Evolutionary conservation across 2,888 invertebrate species (phyloP), one percentile per base, ranked within the genome.

Genomic region (Pantelozetes paolii): DNA sequence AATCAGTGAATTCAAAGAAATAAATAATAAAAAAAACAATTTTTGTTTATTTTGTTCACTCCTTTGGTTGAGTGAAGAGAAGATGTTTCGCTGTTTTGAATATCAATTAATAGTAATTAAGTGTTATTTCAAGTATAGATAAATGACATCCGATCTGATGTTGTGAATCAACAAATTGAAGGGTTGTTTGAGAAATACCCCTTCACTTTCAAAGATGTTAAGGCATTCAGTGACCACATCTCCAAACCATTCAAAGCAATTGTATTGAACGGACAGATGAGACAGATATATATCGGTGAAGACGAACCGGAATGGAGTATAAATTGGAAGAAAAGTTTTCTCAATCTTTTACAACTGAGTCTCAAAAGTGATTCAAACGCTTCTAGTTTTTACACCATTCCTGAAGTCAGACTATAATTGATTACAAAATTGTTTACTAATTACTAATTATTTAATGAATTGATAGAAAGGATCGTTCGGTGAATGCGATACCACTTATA

Each of bases 201-300:
- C 40, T 48, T 40, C 30, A 70, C 70, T 50, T 48, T 70, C 50
- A 40, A 30, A 30, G 30, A 70, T n/a, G 28, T n/a, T 3, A 40
- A 13, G 9, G 70, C 45, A 18, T 70, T 70, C 15, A 50, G 26
- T 48, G 45, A 70, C 8, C 36, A 28, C 23, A 42, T 70, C 5
- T 70, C 70, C 2, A 70, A 70, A 30, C 70, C 70, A 23, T 70
- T 70, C 45, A 70, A 50, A 70, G 70, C 50, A 3, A 23, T 70
- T n/a, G n/a, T 28, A 48, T 26, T 0, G 9, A 50, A 28, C 26
- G 70, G 70, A 28, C 70, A 70, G 28, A 50, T 69, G 15, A 36
- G 23, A 18, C 28, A 59, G 18, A 59, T 59, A 30, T 59, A 59
- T 28, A 59, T 59, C 32, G 59, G 32, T 15, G 59, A 59, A 15